These are phyloP conservation scores for Drosophila quasianomalipes DNA, from an alignment of 2,888 invertebrate genomes.

Conservation along the genomic window DNA sequence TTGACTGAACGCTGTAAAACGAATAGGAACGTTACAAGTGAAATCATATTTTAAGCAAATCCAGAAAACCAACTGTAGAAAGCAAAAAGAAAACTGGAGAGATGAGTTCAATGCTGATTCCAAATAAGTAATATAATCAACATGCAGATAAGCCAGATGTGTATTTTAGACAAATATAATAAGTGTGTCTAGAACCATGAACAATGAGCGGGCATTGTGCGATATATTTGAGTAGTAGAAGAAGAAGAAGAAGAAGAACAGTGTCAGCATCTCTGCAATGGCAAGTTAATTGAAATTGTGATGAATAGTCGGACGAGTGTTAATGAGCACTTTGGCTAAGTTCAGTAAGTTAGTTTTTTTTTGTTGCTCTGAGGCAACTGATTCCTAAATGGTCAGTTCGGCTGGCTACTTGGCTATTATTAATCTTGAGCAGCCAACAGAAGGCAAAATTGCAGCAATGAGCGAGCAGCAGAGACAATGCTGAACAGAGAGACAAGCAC, in stretches of 20 bases:
- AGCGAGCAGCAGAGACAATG: slow-evolving; percentile 12
- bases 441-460: slow-evolving; percentile 50
- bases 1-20: no score
- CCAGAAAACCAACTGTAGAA: not conserved
- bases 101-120: not conserved
- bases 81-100: not conserved
- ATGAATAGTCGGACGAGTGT: slow-evolving; percentile 70
- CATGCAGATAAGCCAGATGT: not conserved
- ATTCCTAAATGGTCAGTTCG: slow-evolving; percentile 46
- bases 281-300: slow-evolving; percentile 68
- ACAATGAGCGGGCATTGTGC: slow-evolving; percentile 48
- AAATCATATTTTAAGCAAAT: not conserved
- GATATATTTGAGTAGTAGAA: not conserved
- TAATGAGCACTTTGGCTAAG: slow-evolving; percentile 63
- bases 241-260: not conserved
- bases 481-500: not conserved
- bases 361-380: slow-evolving; percentile 17
- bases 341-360: not conserved
- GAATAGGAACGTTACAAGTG: not conserved
- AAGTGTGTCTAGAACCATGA: not conserved
- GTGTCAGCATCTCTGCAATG: slow-evolving; percentile 9
- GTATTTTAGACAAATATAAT: not conserved
- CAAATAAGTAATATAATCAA: not conserved
- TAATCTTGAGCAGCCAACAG: slow-evolving; percentile 45
- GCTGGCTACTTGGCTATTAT: slow-evolving; percentile 36